phyloP scores from a whole-genome alignment of 1,140 invertebrate species.

The Dendroctonus ponderosae region DNA sequence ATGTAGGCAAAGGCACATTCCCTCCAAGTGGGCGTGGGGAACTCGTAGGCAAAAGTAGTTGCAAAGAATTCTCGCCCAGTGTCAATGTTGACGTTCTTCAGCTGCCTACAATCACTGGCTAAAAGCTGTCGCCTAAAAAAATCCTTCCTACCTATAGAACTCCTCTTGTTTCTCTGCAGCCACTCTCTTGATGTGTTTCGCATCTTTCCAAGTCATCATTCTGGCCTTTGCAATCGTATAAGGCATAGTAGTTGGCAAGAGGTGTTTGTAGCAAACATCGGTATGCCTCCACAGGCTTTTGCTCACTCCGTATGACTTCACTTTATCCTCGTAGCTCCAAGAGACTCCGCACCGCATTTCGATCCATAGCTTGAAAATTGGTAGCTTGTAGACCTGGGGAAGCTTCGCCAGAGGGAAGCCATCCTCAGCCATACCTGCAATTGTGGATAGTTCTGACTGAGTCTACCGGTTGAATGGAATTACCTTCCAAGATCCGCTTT shows the following conservation, averaged over 20 bases:
- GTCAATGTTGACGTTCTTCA: constrained; percentile 38
- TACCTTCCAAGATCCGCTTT: constrained; percentile 22
- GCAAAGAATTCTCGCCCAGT: constrained; percentile 44
- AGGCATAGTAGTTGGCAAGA: constrained; percentile 16
- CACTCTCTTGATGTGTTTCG: constrained; percentile 14
- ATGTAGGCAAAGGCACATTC: constrained; percentile 46
- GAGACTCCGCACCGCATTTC: constrained; percentile 38
- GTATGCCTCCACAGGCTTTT: constrained; percentile 26
- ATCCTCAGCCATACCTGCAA: constrained; percentile 41
- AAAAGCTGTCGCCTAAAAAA: background rate
- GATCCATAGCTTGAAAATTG: constrained; percentile 47
- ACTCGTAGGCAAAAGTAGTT: constrained; percentile 40
- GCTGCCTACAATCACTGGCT: constrained; percentile 19
- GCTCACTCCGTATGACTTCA: constrained; percentile 23
- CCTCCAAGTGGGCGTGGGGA: constrained; percentile 42
- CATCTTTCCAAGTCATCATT: constrained; percentile 31
- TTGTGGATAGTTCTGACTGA: background rate
- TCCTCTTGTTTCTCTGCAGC: constrained; percentile 11
- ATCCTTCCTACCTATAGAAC: constrained; percentile 19
- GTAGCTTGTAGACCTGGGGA: constrained; percentile 43
- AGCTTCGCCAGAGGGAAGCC: constrained; percentile 47
- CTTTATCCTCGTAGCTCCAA: constrained; percentile 40
- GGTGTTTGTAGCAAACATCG: constrained; percentile 16
- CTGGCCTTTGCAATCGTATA: constrained; percentile 14
- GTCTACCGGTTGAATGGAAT: background rate